These are phyloP conservation scores for Crenuchus spilurus DNA, from an alignment of 2,797 vertebrate genomes.

Conservation along the genomic window DNA sequence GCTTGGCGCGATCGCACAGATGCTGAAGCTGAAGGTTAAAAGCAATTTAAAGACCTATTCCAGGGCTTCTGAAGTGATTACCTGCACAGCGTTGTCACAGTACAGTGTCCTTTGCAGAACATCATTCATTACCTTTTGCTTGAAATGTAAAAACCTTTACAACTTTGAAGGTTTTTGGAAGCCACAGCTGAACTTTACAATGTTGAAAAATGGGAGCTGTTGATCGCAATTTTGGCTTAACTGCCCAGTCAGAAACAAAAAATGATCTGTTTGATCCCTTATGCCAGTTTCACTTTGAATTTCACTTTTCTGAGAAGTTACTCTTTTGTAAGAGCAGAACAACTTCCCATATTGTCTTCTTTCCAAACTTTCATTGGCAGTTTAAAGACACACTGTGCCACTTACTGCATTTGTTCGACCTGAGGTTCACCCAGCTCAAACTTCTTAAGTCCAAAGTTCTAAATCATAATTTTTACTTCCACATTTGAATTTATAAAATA, in stretches of 20 bases:
- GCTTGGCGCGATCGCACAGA: background rate
- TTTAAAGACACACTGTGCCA: too few relatives aligned
- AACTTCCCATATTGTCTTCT: too few relatives aligned
- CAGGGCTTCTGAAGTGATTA: conserved; percentile 26
- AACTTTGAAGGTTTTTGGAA: background rate
- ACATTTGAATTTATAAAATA: too few relatives aligned
- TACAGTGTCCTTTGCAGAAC: conserved; percentile 30
- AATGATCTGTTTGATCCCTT: background rate
- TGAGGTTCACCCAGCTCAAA: too few relatives aligned
- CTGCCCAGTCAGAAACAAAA: background rate
- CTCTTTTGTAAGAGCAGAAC: background rate
- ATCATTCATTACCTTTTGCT: conserved; percentile 21
- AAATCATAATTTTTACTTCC: too few relatives aligned
- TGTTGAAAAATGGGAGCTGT: background rate
- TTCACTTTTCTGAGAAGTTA: background rate
- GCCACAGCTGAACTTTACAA: background rate
- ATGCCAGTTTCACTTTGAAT: background rate
- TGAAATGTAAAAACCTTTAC: background rate
- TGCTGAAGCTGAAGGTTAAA: conserved; percentile 41
- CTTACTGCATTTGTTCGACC: too few relatives aligned
- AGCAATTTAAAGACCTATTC: conserved; percentile 24
- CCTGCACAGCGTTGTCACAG: conserved; percentile 17
- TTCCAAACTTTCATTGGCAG: too few relatives aligned
- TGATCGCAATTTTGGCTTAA: background rate
- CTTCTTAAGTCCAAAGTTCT: too few relatives aligned